Evolutionary conservation across 2,113 vertebrate genomes (phyloP), one percentile per base, ranked within the genome.

Genomic region (Dolichallabes microphthalmus): DNA sequence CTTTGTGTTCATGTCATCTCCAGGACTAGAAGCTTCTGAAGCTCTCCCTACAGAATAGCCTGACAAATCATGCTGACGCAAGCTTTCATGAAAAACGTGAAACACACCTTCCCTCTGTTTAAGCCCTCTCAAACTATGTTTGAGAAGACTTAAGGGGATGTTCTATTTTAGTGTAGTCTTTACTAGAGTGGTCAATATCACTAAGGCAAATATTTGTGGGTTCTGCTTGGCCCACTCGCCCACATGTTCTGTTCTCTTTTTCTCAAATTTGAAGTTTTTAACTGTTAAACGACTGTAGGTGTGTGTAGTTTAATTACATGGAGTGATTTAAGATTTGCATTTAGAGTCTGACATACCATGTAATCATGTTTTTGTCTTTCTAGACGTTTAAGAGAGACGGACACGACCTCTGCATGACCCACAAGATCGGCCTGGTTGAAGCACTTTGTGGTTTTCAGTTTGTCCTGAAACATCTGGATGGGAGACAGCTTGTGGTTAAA

Each of bases 391-490:
- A 90, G 71, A 93, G 98, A 89, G 97, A 98, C 30, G 97, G 96
- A 55, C 98, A 96, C 82, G 97, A 99, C 88, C 94, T 99, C 92
- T 96, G 97, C 91, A 98, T 99, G 96, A 98, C 96, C 17, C 96
- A 99, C 83, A 98, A 97, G 89, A 98, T 98, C 27, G 98, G 98
- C 87, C 96, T 99, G 27, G 97, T 98, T 66, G 98, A 99, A 92
- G 97, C 98, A 86, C 94, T 99, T 14, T 99, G 98, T 93, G 98
- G 98, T 80, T 98, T 99, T 93, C 97, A 98, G 94, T 97, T 99
- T 91, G 97, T 96, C 10, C 96, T 99, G 90, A 96, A 97, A 92
- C 98, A 99, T 91, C 95, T 99, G 77, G 98, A 99, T 90, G 96
- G 92, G 55, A 96, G 97, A 90, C 98, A 99, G 90, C 96, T 99